Conservation (phyloP, 1,140 invertebrate species). For the Gonatopus flavifemur region DNA sequence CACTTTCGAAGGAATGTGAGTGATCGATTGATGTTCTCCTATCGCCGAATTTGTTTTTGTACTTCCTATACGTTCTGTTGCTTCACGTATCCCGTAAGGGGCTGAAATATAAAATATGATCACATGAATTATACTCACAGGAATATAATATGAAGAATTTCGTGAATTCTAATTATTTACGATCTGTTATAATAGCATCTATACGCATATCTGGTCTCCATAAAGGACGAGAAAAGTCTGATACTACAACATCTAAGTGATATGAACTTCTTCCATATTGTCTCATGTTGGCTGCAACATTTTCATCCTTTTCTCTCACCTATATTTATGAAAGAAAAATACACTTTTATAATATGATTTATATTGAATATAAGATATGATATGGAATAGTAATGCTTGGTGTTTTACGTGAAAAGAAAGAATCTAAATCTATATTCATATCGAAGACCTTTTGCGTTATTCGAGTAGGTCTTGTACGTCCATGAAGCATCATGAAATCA, state of each 20-base stretch:
- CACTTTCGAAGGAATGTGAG: constrained; percentile 85
- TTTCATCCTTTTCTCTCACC: constrained; percentile 79
- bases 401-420: background rate
- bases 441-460: constrained; percentile 71
- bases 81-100: constrained; percentile 93
- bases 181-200: constrained; percentile 92
- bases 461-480: constrained; percentile 75
- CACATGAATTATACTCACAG: constrained; percentile 17
- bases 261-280: constrained; percentile 78
- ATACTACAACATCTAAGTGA: constrained; percentile 87
- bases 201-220: constrained; percentile 73
- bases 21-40: constrained; percentile 64
- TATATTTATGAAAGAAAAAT: constrained; percentile 40
- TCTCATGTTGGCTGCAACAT: constrained; percentile 78
- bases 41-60: constrained; percentile 63
- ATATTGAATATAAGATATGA: too few relatives aligned
- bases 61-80: constrained; percentile 81
- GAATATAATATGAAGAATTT: background rate
- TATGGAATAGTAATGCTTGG: too few relatives aligned
- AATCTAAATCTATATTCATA: background rate
- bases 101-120: constrained; percentile 63
- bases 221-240: constrained; percentile 82
- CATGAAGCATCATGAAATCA: constrained; percentile 91
- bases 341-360: constrained; percentile 3
- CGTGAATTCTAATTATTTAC: constrained; percentile 64